phyloP scores from a whole-genome alignment of 2,113 vertebrate species.

The Cervus canadensis region DNA sequence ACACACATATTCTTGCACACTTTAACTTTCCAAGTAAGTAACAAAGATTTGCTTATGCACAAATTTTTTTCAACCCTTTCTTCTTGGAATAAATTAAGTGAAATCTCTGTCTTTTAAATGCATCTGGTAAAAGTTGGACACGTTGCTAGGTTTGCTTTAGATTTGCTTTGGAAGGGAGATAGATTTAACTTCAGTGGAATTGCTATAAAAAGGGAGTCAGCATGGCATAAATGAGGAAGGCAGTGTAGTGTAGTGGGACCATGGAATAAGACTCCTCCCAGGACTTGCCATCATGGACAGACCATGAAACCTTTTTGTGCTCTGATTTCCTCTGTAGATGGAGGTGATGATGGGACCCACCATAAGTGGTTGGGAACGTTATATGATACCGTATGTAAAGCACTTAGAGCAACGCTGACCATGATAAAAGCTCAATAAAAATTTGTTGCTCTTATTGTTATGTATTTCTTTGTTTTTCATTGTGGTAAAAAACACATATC shows the following conservation, averaged over 20 bases:
- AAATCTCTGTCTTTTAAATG: background rate
- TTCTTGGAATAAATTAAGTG: background rate
- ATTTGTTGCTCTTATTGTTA: background rate
- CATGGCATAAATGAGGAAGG: background rate
- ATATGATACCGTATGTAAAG: background rate
- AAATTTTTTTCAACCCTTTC: background rate
- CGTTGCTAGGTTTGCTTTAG: conserved; percentile 18
- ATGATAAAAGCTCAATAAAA: background rate
- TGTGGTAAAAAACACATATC: background rate
- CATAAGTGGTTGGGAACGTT: background rate
- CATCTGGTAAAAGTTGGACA: background rate
- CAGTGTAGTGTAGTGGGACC: background rate
- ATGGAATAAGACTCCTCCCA: background rate
- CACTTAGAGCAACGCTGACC: background rate
- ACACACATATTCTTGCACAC: background rate
- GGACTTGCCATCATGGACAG: background rate
- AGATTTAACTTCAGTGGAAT: background rate
- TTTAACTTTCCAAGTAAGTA: conserved; percentile 9
- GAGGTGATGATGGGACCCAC: background rate
- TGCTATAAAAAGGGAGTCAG: background rate
- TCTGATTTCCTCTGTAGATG: background rate
- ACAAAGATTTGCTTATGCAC: background rate
- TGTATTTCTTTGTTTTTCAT: background rate
- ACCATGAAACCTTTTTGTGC: background rate
- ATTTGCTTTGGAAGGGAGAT: conserved; percentile 21